Base-by-base conservation (phyloP, 2,797 vertebrate genomes). In the Erithacus rubecula region DNA sequence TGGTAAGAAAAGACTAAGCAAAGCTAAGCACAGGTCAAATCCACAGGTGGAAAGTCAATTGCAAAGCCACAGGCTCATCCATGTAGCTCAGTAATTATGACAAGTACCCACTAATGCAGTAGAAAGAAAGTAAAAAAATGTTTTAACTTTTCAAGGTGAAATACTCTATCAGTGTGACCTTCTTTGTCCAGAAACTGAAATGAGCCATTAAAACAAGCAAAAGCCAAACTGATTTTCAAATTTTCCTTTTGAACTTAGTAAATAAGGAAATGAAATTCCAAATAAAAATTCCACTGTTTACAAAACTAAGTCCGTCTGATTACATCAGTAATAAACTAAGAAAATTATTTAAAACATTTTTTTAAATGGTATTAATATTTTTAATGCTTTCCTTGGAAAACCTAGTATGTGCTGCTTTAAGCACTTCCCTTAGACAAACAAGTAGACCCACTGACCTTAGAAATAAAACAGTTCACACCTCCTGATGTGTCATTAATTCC, bases 401-500 rank as follows among this genome's bases (percentile, higher is more conserved):
- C 72, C 2, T 69, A 71, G 27, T 63, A 69, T 52, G 22, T 63
- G 32, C 41, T 72, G 62, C 26, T 91, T 91, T 52, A 89, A 91
- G 82, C 21, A 67, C 9, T 83, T 69, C 58, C 53, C 27, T 86
- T 69, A 53, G 47, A 92, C 49, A 86, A 93, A 23, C 34, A 90
- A 94, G 37, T 47, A 89, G 6, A 32, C 76, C 55, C 47, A 72
- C 51, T 70, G 74, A 90, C 77, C 72, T 83, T 88, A 37, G 39
- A 91, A 93, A 95, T 77, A 81, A 86, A 97, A 75, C 36, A 82
- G n/a, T 93, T 96, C 84, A 82, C 63, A 95, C 74, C 88, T 91
- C 52, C 83, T 87, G 78, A 93, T 92, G 49, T 69, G 90, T 86
- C 82, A 96, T 85, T 94, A 92, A 89, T 95, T 93, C 70, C 64